phyloP scores from a whole-genome alignment of 2,113 vertebrate species.

The Apodemus speciosus region DNA sequence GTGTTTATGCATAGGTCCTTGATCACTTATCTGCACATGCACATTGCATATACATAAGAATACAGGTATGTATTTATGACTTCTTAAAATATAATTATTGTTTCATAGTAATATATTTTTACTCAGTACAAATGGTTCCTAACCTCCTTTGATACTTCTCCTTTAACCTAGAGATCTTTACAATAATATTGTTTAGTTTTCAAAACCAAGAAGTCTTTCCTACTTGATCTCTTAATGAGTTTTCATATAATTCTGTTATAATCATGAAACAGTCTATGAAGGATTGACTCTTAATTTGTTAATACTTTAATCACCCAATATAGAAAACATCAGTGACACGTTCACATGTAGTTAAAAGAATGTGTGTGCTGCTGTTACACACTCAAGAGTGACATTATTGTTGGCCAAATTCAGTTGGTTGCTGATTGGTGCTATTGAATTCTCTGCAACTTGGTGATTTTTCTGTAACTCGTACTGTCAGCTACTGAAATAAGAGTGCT shows the following conservation, averaged over 20 bases:
- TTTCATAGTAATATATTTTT: constrained; percentile 26
- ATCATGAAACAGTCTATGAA: background rate
- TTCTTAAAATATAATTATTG: constrained; percentile 32
- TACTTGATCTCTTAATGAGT: background rate
- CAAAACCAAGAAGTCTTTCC: background rate
- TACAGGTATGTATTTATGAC: background rate
- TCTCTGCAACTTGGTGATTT: background rate
- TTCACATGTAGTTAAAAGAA: background rate
- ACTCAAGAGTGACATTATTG: background rate
- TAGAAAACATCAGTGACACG: background rate
- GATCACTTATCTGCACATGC: background rate
- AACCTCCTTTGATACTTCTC: background rate
- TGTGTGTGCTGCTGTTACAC: background rate
- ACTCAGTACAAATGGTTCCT: constrained; percentile 3
- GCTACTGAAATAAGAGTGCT: background rate
- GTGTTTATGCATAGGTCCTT: background rate
- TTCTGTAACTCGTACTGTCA: background rate
- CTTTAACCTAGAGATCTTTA: constrained; percentile 1
- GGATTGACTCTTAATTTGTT: background rate
- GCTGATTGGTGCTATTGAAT: background rate
- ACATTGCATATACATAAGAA: background rate
- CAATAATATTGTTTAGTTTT: background rate
- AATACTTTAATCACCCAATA: background rate
- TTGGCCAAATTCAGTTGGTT: background rate
- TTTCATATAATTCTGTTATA: constrained; percentile 23